Percentiles rank a stretch among this genome's conserved stretches.
Evolutionary conservation across 2,888 invertebrate genomes (phyloP).

Genomic region (Hemithea aestivaria): DNA sequence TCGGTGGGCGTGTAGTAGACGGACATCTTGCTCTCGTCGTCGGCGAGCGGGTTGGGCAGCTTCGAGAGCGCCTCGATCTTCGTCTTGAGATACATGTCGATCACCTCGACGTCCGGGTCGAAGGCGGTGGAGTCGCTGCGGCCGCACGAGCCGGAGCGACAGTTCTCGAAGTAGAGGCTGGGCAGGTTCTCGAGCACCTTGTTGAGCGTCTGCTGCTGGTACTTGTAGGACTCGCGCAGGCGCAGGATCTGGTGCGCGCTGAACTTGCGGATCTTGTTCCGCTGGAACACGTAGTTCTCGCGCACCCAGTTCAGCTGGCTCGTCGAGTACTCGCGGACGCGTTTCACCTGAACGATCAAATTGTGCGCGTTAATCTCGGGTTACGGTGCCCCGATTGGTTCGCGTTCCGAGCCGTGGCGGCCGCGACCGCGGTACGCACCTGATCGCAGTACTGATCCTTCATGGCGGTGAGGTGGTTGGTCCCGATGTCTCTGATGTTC

Average conservation of each 20-base stretch:
- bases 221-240: conserved; percentile 95
- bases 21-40: conserved; percentile 84
- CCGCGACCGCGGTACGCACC: conserved; percentile 49
- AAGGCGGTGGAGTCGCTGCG: conserved; percentile 86
- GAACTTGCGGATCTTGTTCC: conserved; percentile 96
- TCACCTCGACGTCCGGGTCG: conserved; percentile 81
- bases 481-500: conserved; percentile 95
- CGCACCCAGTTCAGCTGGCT: conserved; percentile 95
- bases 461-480: conserved; percentile 90
- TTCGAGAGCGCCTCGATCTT: conserved; percentile 81
- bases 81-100: conserved; percentile 84
- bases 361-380: too few species aligned
- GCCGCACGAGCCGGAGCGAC: conserved; percentile 90
- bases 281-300: conserved; percentile 96
- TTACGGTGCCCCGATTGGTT: conserved; percentile 47
- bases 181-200: conserved; percentile 96
- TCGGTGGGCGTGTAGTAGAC: conserved; percentile 92
- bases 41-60: conserved; percentile 70
- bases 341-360: conserved; percentile 85
- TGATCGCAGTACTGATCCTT: conserved; percentile 96
- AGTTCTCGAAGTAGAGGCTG: conserved; percentile 94
- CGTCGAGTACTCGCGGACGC: conserved; percentile 94
- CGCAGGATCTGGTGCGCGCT: conserved; percentile 94
- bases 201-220: conserved; percentile 96
- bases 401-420: neutral